Base-by-base conservation (phyloP, 2,797 vertebrate species). In the Stomatorhinus walkeri region DNA sequence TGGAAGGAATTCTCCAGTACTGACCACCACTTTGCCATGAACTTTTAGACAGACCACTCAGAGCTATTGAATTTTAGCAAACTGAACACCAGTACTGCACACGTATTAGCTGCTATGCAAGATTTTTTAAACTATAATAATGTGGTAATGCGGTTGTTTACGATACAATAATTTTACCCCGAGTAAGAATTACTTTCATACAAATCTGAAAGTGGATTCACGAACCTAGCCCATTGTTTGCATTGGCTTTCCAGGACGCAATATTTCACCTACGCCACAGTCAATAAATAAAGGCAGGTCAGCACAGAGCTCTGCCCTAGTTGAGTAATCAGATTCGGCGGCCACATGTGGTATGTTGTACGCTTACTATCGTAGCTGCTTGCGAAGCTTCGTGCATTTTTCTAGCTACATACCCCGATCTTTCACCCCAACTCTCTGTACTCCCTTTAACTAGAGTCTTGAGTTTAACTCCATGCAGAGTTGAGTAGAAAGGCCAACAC, bases 211-310 rank as follows among this genome's bases (percentile, higher is more conserved):
- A 76, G 36, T 7, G 52, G 68, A 89, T 56, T 49, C 22, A 32
- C 10, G n/a, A 43, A 79, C 9, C 1, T 28, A 52, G 10, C 7
- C 43, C 8, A 46, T 76, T 61, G 22, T 79, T 89, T 89, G 28
- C 16, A 22, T 79, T 32, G 40, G 6, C 24, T 89, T 89, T 51
- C 51, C 32, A 76, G 32, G 49, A 46, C 8, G 61, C 52, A 87
- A 40, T 56, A 59, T 16, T 56, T 87, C 28, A 87, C 12, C 52
- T 24, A 87, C 32, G 32, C 22, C 85, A 87, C 19, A 43, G 85
- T 87, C 85, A 87, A 59, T 54, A 85, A 85, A 85, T 85, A 87
- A 52, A 87, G 85, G 14, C 28, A 43, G 9, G 52, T 87, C 85
- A 22, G 32, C 16, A 32, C 32, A 56, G 36, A 8, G 52, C 28